phyloP scores from a whole-genome alignment of 2,797 vertebrate genomes.

The Scyliorhinus canicula region DNA sequence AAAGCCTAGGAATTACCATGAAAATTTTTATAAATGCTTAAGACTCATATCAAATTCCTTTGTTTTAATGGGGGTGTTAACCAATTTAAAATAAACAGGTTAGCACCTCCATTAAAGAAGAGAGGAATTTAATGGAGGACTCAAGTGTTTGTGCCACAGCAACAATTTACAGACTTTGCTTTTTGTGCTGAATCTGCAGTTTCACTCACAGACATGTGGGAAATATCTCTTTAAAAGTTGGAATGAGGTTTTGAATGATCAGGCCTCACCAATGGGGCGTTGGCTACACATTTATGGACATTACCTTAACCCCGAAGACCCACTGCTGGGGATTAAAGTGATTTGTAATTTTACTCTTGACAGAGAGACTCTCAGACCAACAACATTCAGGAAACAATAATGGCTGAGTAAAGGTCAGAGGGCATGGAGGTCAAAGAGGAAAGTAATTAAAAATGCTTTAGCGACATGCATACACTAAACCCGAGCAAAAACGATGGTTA shows the following conservation, averaged over 20 bases:
- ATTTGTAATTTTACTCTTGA: constrained; percentile 45
- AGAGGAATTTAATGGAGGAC: background rate
- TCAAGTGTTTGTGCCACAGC: background rate
- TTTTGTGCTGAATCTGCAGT: background rate
- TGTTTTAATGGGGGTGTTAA: constrained; percentile 11
- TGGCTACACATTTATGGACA: constrained; percentile 34
- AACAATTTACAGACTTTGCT: background rate
- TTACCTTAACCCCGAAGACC: constrained; percentile 30
- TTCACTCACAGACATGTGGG: background rate
- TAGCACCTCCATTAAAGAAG: background rate
- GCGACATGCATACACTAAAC: constrained; percentile 47
- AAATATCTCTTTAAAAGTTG: constrained; percentile 1
- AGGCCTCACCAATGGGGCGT: background rate
- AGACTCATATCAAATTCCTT: background rate
- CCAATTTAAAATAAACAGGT: constrained; percentile 1
- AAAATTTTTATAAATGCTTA: background rate
- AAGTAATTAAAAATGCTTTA: constrained; percentile 55
- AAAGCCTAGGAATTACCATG: background rate
- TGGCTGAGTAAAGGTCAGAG: constrained; percentile 51
- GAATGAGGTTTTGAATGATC: background rate
- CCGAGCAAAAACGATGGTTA: background rate
- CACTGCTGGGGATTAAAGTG: constrained; percentile 39
- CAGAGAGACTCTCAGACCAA: constrained; percentile 44
- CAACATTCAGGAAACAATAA: constrained; percentile 47
- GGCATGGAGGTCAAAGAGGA: constrained; percentile 56